These are phyloP conservation scores for Solenopsis invicta DNA, from an alignment of 1,140 invertebrate genomes.

Conservation along the genomic window DNA sequence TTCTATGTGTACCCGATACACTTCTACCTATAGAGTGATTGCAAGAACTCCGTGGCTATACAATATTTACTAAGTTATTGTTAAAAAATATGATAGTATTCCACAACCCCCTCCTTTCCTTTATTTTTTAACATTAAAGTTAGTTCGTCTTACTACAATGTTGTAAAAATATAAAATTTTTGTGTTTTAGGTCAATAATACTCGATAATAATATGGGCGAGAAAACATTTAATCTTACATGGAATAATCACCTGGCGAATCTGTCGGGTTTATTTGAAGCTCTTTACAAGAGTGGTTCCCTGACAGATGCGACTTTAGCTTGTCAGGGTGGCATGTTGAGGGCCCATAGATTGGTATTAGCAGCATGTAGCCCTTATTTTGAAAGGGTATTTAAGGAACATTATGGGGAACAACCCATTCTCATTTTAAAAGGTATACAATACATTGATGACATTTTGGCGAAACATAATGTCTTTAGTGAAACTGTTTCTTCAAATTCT, in stretches of 20 bases:
- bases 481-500: too few relatives aligned
- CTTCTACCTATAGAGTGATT: too few relatives aligned
- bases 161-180: background rate
- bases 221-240: conserved; percentile 91
- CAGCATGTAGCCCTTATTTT: conserved; percentile 92
- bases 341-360: conserved; percentile 91
- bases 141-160: background rate
- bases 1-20: too few relatives aligned
- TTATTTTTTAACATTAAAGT: background rate
- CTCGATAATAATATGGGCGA: conserved; percentile 84
- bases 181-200: conserved; percentile 33
- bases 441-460: background rate
- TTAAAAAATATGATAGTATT: too few relatives aligned
- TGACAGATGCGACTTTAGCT: conserved; percentile 90
- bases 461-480: background rate
- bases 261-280: conserved; percentile 91
- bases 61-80: too few relatives aligned
- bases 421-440: conserved; percentile 89
- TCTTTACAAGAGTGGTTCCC: conserved; percentile 90
- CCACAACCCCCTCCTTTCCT: too few relatives aligned
- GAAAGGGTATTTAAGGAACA: conserved; percentile 90
- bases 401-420: conserved; percentile 91
- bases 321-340: conserved; percentile 90
- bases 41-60: too few relatives aligned
- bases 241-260: conserved; percentile 92